A percentile compares a stretch with the other conserved stretches of the same genome.
Conservation (phyloP, 2,797 vertebrate genomes). For the Xenopus petersii region DNA sequence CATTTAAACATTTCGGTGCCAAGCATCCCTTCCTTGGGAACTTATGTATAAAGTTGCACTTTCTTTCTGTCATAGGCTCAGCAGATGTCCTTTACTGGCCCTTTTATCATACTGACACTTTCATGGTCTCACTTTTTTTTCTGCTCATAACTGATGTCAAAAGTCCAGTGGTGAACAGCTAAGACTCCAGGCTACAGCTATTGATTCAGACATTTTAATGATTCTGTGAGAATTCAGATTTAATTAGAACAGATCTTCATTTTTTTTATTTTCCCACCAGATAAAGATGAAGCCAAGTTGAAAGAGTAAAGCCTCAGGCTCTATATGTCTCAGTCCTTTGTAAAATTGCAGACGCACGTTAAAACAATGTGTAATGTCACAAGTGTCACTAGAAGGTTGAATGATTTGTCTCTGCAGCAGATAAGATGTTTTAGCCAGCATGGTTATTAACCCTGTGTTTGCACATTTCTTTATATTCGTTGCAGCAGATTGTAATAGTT, state of each 20-base stretch:
- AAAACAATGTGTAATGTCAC: slow-evolving; percentile 17
- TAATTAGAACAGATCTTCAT: slow-evolving; percentile 23
- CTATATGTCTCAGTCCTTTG: slow-evolving; percentile 1
- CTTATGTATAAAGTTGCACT: too few relatives aligned
- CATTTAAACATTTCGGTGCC: too few relatives aligned
- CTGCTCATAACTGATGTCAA: neutral
- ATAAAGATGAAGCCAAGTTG: slow-evolving; percentile 15
- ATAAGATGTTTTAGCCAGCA: neutral
- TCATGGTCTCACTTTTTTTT: neutral
- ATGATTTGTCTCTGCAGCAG: slow-evolving; percentile 4
- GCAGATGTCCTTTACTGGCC: neutral
- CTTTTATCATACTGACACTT: neutral
- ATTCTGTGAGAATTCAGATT: slow-evolving; percentile 17
- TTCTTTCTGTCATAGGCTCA: neutral
- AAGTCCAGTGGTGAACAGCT: too few relatives aligned
- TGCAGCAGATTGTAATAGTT: too few relatives aligned
- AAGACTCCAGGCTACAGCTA: neutral
- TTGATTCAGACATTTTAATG: slow-evolving; percentile 22
- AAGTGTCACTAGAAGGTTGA: slow-evolving; percentile 26
- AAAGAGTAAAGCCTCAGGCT: slow-evolving; percentile 7
- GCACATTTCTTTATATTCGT: too few relatives aligned
- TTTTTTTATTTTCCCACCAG: neutral
- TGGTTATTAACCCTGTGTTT: neutral
- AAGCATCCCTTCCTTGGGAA: too few relatives aligned
- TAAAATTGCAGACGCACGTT: slow-evolving; percentile 5